Base-by-base conservation (phyloP, 2,888 invertebrate species). In the Drosophila acutilabella region DNA sequence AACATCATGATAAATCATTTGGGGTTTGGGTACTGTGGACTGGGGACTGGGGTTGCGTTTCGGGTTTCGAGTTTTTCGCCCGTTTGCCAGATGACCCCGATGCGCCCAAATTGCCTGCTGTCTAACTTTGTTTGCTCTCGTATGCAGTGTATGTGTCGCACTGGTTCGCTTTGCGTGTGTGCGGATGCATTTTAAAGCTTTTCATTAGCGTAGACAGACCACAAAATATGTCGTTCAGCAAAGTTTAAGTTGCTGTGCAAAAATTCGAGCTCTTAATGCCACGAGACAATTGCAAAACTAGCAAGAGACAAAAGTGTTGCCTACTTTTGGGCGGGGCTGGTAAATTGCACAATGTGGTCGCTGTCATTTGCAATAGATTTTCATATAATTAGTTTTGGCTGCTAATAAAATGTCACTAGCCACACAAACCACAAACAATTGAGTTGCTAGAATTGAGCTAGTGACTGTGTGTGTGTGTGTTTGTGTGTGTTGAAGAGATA, bases 341-440 rank as follows among this genome's bases (percentile, higher is more conserved):
- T 14, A 76, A 74, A 79, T 74, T 72, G 57, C 61, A 58, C 68
- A 70, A 65, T 78, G 73, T 75, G 59, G 52, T 59, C 74, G 64
- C 54, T 78, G 74, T 73, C 75, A 67, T 74, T 68, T 69, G 52
- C 77, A 76, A 71, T 80, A 68, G 60, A 71, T 61, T 77, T 73
- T 53, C 69, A 71, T 83, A 75, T 71, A 80, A 88, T 82, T 82
- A 86, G 70, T 74, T 74, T 71, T 66, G 59, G 69, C 70, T 82
- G 70, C 77, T 71, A 85, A 82, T 77, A 69, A 82, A 81, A 71
- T 81, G 77, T 69, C 76, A 78, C 65, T 60, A 65, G 26, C 78
- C 73, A 65, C 61, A 48, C 67, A 56, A 72, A 66, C 78, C 80
- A 62, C 84, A 79, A 68, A 50, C 74, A 80, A 81, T 80, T 65